Percentiles rank a stretch among this genome's conserved stretches.
These are phyloP conservation scores for Latrodectus hesperus DNA, from an alignment of 2,888 invertebrate genomes.

Conservation along the genomic window DNA sequence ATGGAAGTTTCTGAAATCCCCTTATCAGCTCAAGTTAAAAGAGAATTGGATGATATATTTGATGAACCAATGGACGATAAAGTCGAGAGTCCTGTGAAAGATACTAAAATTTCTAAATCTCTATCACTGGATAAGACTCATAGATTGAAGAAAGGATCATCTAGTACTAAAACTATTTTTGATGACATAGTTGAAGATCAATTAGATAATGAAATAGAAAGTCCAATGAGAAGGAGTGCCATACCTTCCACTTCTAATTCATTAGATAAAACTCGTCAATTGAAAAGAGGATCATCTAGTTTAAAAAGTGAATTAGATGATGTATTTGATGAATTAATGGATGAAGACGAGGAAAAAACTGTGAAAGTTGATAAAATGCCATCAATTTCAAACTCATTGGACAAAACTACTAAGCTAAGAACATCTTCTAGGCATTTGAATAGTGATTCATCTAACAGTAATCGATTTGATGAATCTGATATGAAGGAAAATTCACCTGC, in stretches of 20 bases:
- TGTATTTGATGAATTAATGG: constrained; percentile 18
- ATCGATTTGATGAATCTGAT: too few relatives aligned
- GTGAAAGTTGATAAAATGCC: neutral
- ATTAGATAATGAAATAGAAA: neutral
- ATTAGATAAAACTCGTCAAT: too few relatives aligned
- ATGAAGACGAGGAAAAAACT: neutral
- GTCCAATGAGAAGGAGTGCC: neutral
- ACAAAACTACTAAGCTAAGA: neutral
- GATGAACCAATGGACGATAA: constrained; percentile 1
- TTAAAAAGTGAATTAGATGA: constrained; percentile 49
- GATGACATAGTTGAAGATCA: too few relatives aligned
- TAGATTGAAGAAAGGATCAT: neutral
- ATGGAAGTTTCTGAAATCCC: constrained; percentile 35
- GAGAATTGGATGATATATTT: constrained; percentile 49
- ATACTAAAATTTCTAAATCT: neutral
- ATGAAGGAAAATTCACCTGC: too few relatives aligned
- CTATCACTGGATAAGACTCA: neutral
- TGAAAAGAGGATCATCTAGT: too few relatives aligned
- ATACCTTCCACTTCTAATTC: neutral
- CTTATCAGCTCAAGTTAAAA: constrained; percentile 53
- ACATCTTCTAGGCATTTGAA: too few relatives aligned
- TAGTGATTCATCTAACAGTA: too few relatives aligned
- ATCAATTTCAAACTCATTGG: neutral
- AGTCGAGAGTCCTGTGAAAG: neutral
- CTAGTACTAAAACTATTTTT: neutral